Conservation (phyloP, 2,797 vertebrate species). For the Antennarius maculatus region DNA sequence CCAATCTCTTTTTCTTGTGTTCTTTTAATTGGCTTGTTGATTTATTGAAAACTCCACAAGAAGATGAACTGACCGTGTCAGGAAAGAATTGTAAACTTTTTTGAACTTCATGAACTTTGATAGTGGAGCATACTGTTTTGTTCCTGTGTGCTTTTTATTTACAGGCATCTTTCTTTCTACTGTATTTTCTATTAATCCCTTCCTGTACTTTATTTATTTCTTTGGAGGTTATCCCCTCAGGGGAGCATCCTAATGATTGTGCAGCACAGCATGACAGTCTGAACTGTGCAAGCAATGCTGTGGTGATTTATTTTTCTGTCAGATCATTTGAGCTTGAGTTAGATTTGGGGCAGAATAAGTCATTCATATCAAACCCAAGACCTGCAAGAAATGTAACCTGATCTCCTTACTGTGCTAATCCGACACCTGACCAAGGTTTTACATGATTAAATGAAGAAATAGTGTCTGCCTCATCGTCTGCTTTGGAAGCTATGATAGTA, state of each 20-base stretch:
- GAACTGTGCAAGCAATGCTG: slow-evolving; percentile 42
- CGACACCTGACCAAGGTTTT: slow-evolving; percentile 2
- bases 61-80: slow-evolving; percentile 37
- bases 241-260: slow-evolving; percentile 71
- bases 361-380: neutral
- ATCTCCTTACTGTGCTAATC: neutral
- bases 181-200: slow-evolving; percentile 5
- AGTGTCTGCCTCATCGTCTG: neutral
- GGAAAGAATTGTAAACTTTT: slow-evolving; percentile 28
- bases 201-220: slow-evolving; percentile 4
- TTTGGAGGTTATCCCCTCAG: slow-evolving; percentile 51
- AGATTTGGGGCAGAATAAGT: neutral
- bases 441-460: neutral
- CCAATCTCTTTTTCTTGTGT: slow-evolving; percentile 77
- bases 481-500: neutral
- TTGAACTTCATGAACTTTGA: slow-evolving; percentile 42
- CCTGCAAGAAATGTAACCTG: neutral
- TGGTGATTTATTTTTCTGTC: slow-evolving; percentile 47
- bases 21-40: slow-evolving; percentile 76
- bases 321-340: slow-evolving; percentile 18
- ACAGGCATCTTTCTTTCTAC: neutral
- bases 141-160: slow-evolving; percentile 23
- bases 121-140: slow-evolving; percentile 9
- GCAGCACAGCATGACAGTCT: slow-evolving; percentile 59
- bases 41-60: slow-evolving; percentile 63